These are phyloP conservation scores for Amblyjoppa proteus DNA, from an alignment of 2,888 invertebrate genomes.

Conservation along the genomic window DNA sequence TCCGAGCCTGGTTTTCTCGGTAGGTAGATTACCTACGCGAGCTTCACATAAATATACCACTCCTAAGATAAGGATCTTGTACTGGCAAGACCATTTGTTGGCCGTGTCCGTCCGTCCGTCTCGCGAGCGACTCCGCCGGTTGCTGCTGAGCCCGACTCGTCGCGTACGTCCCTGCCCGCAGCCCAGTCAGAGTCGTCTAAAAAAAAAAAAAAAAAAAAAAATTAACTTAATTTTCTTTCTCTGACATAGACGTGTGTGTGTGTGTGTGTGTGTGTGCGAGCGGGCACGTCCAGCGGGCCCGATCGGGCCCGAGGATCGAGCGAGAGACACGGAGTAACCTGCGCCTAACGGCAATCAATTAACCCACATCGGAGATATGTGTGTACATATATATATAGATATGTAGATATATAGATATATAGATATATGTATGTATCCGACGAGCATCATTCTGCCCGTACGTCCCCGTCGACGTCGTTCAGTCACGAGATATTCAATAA, in stretches of 20 bases:
- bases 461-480: slow-evolving; percentile 33
- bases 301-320: slow-evolving; percentile 45
- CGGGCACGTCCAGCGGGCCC: slow-evolving; percentile 27
- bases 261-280: slow-evolving; percentile 6
- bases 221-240: slow-evolving; percentile 9
- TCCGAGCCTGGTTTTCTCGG: slow-evolving; percentile 69
- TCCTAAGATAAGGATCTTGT: slow-evolving; percentile 81
- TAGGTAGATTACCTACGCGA: slow-evolving; percentile 80
- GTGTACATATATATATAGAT: no score
- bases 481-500: slow-evolving; percentile 58
- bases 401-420: no score
- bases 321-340: slow-evolving; percentile 58
- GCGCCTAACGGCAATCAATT: slow-evolving; percentile 67
- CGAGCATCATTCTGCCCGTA: slow-evolving; percentile 56
- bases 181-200: slow-evolving; percentile 44
- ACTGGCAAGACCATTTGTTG: slow-evolving; percentile 83
- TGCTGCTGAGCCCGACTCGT: slow-evolving; percentile 52
- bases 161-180: slow-evolving; percentile 56
- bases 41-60: slow-evolving; percentile 82
- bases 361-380: slow-evolving; percentile 60
- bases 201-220: slow-evolving; percentile 38
- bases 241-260: background rate
- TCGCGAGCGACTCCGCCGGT: slow-evolving; percentile 37
- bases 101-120: slow-evolving; percentile 78
- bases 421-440: slow-evolving; percentile 28